phyloP scores from a whole-genome alignment of 2,113 vertebrate species.

The Trachemys scripta region DNA sequence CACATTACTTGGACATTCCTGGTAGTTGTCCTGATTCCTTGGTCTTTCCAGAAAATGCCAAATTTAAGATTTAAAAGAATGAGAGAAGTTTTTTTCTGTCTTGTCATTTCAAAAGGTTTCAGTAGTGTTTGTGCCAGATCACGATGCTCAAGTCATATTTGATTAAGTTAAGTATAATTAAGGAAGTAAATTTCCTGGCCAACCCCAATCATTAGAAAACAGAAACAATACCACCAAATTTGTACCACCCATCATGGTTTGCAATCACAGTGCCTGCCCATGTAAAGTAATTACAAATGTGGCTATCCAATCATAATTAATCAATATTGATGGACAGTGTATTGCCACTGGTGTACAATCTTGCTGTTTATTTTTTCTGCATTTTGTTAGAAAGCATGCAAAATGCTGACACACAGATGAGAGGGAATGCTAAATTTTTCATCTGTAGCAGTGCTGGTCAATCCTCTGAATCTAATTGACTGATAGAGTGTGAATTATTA shows the following conservation, averaged over 20 bases:
- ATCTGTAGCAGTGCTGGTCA: not conserved
- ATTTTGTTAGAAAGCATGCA: not conserved
- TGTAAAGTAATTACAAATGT: slow-evolving; percentile 20
- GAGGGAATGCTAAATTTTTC: not conserved
- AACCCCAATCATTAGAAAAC: slow-evolving; percentile 35
- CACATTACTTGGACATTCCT: not conserved
- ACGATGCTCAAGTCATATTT: slow-evolving; percentile 49
- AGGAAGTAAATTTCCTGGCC: slow-evolving; percentile 46
- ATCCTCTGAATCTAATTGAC: not conserved
- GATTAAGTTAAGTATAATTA: slow-evolving; percentile 61
- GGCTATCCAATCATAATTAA: not conserved
- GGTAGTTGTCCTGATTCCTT: slow-evolving; percentile 11
- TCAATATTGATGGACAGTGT: not conserved
- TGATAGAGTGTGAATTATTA: not conserved
- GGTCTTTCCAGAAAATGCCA: slow-evolving; percentile 23
- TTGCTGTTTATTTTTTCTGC: not conserved
- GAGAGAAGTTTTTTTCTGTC: slow-evolving; percentile 40
- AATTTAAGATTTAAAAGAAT: slow-evolving; percentile 49
- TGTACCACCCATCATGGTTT: slow-evolving; percentile 55
- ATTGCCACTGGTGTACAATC: not conserved
- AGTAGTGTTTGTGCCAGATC: slow-evolving; percentile 45
- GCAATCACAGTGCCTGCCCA: not conserved
- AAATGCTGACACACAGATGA: not conserved
- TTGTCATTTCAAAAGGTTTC: slow-evolving; percentile 47
- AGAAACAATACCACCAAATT: slow-evolving; percentile 47